Evolutionary conservation across 1,140 invertebrate species (phyloP), one percentile per base, ranked within the genome.

Genomic region (Psilanteris sp.): DNA sequence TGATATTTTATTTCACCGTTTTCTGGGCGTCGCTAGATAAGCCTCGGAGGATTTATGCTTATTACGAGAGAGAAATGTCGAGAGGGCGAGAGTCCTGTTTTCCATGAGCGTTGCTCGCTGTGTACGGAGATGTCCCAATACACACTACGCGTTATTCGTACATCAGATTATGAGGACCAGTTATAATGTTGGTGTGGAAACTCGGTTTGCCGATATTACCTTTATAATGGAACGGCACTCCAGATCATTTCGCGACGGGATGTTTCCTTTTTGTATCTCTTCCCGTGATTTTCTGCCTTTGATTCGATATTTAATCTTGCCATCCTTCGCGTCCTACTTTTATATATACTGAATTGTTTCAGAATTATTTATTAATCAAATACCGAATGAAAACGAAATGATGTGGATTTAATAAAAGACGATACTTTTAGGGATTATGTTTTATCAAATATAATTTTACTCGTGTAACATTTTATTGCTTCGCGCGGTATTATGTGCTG

Each of bases 1-100:
- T 85, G 85, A 88, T 87, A 87, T 87, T 88, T 88, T 88, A 88
- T 88, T 88, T 85, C 82, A 86, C 82, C 82, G 82, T 86, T 88
- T 84, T 88, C 85, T 87, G 83, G 82, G 78, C 80, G 77, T 80
- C 77, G 83, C 82, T 80, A 87, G 86, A 88, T 88, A 87, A 87
- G 86, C 86, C 84, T 82, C 79, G 66, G 83, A 87, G 85, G 86
- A 87, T 88, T 87, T 87, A 88, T 88, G 86, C 86, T 87, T 88
- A 88, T 87, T 88, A 88, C 86, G 80, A 78, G 80, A 79, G 79
- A 79, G 81, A 79, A 67, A 79, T 64, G 72, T 68, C 57, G 68
- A 52, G 57, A 71, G 74, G 71, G 71, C 54, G 74, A 55, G 54
- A 66, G 64, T 72, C 27, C 77, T 68, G 76, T 79, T 70, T 73